phyloP scores from a whole-genome alignment of 2,888 invertebrate genomes.

The Hipparchia semele region DNA sequence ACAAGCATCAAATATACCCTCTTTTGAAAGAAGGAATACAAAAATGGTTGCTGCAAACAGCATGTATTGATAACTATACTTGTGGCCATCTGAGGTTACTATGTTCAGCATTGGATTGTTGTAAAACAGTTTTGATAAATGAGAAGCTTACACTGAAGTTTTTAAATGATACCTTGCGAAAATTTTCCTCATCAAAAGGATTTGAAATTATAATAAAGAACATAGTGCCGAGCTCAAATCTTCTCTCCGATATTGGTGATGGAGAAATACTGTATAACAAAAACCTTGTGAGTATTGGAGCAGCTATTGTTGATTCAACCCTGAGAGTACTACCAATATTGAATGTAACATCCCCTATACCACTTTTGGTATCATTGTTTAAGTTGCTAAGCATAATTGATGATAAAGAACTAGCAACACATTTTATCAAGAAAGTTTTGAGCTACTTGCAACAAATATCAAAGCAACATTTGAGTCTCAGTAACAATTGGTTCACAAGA shows the following conservation, averaged over 20 bases:
- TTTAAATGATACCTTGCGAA: conserved; percentile 57
- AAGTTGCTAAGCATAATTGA: conserved; percentile 60
- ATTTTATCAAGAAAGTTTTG: conserved; percentile 63
- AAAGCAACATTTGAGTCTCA: conserved; percentile 63
- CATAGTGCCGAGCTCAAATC: conserved; percentile 65
- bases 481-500: conserved; percentile 85
- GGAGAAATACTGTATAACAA: conserved; percentile 60
- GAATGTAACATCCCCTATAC: conserved; percentile 64
- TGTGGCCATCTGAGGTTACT: conserved; percentile 70
- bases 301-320: conserved; percentile 58
- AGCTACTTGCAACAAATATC: conserved; percentile 73
- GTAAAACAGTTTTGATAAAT: conserved; percentile 58
- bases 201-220: conserved; percentile 71
- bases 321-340: conserved; percentile 70
- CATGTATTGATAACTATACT: conserved; percentile 64
- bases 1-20: conserved; percentile 66
- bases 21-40: conserved; percentile 67
- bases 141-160: conserved; percentile 60
- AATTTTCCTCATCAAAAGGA: conserved; percentile 69
- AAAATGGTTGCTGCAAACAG: conserved; percentile 78
- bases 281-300: conserved; percentile 65
- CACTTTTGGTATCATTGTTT: conserved; percentile 68
- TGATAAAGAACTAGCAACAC: conserved; percentile 60
- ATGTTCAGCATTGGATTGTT: conserved; percentile 68
- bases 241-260: conserved; percentile 66